Percentiles rank a stretch among this genome's conserved stretches.
These are phyloP conservation scores for Coluber constrictor DNA, from an alignment of 2,797 vertebrate genomes.

Conservation along the genomic window DNA sequence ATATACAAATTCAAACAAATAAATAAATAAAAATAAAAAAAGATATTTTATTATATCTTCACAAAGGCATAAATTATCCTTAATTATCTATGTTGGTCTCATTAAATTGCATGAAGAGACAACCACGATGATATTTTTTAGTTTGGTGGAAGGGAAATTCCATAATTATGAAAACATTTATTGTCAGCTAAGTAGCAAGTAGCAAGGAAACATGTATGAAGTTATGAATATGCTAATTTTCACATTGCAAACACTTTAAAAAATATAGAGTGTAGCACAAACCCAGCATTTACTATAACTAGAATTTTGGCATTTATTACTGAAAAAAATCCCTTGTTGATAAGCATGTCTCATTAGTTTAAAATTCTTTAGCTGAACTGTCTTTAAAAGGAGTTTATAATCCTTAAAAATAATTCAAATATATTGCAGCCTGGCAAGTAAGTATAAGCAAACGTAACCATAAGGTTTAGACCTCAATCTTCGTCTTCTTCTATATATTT, in stretches of 20 bases:
- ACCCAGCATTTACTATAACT: conserved; percentile 66
- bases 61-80: conserved; percentile 14
- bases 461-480: conserved; percentile 44
- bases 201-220: conserved; percentile 54
- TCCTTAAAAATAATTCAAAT: conserved; percentile 74
- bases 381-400: conserved; percentile 82
- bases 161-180: conserved; percentile 19
- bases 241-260: conserved; percentile 67
- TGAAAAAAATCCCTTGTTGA: conserved; percentile 60
- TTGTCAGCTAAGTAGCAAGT: conserved; percentile 27
- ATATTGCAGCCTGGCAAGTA: conserved; percentile 71
- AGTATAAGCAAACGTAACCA: conserved; percentile 75
- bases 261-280: conserved; percentile 68
- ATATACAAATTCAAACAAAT: too few species aligned
- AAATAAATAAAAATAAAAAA: too few species aligned
- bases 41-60: neutral
- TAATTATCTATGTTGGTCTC: conserved; percentile 34
- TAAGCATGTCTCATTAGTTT: conserved; percentile 62
- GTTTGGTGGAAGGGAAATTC: conserved; percentile 31
- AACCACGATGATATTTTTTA: neutral
- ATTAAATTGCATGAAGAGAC: conserved; percentile 38
- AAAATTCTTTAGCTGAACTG: conserved; percentile 69
- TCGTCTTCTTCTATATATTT: too few species aligned
- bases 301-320: conserved; percentile 67
- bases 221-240: conserved; percentile 71